A percentile compares a stretch with the other conserved stretches of the same genome.
phyloP scores from a whole-genome alignment of 2,113 vertebrate genomes.

The Rhinopithecus roxellana region DNA sequence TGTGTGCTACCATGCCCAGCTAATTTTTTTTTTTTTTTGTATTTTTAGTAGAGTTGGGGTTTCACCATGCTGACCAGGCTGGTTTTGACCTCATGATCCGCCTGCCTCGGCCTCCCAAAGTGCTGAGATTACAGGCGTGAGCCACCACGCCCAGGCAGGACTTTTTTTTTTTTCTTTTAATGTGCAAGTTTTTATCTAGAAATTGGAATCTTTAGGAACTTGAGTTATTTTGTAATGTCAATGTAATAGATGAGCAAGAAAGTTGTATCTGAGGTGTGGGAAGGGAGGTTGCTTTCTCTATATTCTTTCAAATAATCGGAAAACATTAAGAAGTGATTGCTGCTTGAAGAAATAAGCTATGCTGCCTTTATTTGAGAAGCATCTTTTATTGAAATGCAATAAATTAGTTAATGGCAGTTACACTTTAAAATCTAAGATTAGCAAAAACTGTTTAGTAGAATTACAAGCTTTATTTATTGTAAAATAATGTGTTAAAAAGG shows the following conservation, averaged over 20 bases:
- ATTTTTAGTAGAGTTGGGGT: too few species aligned
- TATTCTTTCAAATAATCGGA: neutral
- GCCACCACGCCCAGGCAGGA: too few species aligned
- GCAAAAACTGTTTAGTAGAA: neutral
- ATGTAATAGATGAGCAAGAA: neutral
- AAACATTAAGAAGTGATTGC: neutral
- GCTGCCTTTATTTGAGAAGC: neutral
- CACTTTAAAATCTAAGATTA: neutral
- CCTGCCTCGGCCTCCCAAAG: too few species aligned
- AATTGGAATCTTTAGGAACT: neutral
- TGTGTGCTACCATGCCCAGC: too few species aligned
- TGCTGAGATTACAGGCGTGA: too few species aligned
- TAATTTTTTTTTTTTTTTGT: too few species aligned
- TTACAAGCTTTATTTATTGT: neutral
- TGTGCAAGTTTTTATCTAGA: neutral
- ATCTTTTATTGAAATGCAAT: neutral
- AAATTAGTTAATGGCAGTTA: neutral
- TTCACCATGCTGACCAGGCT: too few species aligned
- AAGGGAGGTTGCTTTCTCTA: neutral
- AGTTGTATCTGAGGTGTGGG: neutral
- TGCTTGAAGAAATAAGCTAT: neutral
- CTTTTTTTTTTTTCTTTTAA: neutral
- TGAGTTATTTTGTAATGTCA: neutral
- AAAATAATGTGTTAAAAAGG: neutral
- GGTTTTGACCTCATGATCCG: too few species aligned